Base-by-base conservation (phyloP, 1,140 invertebrate species). In the Polypedilum pembai region DNA sequence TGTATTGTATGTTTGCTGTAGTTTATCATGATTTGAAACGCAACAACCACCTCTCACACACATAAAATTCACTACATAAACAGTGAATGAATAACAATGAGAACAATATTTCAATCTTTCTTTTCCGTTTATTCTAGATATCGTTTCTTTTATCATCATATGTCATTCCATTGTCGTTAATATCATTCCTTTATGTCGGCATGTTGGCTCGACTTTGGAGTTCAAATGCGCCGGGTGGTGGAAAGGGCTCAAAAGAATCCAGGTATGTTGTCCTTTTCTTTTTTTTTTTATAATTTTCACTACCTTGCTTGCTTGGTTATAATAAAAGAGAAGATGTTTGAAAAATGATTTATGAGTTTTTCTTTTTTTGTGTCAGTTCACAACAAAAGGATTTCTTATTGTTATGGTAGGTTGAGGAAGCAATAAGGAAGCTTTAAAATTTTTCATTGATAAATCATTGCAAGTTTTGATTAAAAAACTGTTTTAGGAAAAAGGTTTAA, bases 171-270 rank as follows among this genome's bases (percentile, higher is more conserved):
- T 81, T 95, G 81, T 87, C 89, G 17, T 84, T 96, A 76, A 96
- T 96, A 78, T 92, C 91, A 79, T 88, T 93, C 72, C 85, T 98
- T 69, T 98, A 98, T 82, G 88, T 96, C 79, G 88, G 92, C 76
- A 95, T 98, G 92, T 83, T 98, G 78, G 88, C 90, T 75, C 87
- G 93, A 72, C 85, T 97, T 75, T 97, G 94, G 94, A 88, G 92
- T 80, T 91, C 89, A 75, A 69, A 21, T 69, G 87, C 89, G 21
- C 91, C 92, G 0, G 91, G 90, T 20, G 65, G 65, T 18, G 90
- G 90, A 7, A 88, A 87, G 75, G 85, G 86, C 65, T 87, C 86
- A 17, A 86, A 85, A 2, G 86, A 87, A 78, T 86, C 81, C 76
- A 79, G 81, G 81, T 82, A 75, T 78, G 79, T 15, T 56, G 45